Conservation (phyloP, 2,113 vertebrate species). For the Nycticebus coucang region DNA sequence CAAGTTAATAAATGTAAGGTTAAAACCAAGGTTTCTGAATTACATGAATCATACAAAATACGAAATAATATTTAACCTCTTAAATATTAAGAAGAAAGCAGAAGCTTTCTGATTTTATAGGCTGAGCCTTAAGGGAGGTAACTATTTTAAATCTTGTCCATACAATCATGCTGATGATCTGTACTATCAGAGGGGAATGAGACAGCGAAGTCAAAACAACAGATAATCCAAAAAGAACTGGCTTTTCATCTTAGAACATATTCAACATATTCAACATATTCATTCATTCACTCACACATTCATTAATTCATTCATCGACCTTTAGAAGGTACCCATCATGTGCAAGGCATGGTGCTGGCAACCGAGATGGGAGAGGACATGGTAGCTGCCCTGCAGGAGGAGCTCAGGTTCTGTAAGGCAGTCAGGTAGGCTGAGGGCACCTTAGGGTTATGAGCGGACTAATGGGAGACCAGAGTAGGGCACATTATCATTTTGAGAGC, state of each 20-base stretch:
- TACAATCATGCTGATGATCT: background rate
- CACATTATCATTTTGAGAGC: background rate
- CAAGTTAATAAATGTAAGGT: background rate
- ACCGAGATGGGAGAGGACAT: background rate
- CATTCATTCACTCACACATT: background rate
- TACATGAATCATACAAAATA: background rate
- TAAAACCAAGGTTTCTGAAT: conserved; percentile 8
- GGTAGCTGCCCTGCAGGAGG: background rate
- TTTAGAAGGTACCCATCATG: background rate
- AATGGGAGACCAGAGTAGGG: background rate
- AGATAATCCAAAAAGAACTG: background rate
- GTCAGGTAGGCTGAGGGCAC: background rate
- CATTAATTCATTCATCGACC: background rate
- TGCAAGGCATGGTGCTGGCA: background rate
- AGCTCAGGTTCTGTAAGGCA: background rate
- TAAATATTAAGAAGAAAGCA: background rate
- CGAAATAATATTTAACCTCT: conserved; percentile 30
- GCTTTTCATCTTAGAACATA: background rate
- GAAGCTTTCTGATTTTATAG: background rate
- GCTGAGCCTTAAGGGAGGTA: background rate
- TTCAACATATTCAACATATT: background rate
- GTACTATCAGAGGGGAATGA: background rate
- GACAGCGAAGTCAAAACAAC: background rate
- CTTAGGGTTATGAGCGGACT: background rate
- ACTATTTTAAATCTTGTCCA: background rate